Base-by-base conservation (phyloP, 2,888 invertebrate genomes). In the Tenthredo notha region DNA sequence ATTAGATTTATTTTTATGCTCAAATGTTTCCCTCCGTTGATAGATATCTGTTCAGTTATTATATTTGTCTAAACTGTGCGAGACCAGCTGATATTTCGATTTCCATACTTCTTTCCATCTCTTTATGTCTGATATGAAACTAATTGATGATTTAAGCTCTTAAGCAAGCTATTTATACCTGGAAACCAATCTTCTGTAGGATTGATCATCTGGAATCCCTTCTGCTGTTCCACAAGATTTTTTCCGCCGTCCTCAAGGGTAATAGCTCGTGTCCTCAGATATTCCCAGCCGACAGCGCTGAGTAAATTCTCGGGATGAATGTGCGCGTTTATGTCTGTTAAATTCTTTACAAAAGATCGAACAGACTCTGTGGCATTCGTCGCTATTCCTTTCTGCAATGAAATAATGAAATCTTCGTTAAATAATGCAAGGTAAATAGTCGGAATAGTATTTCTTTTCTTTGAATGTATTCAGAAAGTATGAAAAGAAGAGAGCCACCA, bases 171-270 rank as follows among this genome's bases (percentile, higher is more conserved):
- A 84, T 87, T 61, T 65, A 83, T 92, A 96, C 97, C 98, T 92
- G 97, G 97, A 93, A 98, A 98, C 97, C 97, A 98, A 88, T 96
- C 96, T 89, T 98, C 97, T 0, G 97, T 97, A 1, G 98, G 98
- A 94, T 98, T 98, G 82, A 98, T 94, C 92, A 96, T 95, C 91
- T 98, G 97, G 93, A 98, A 98, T 75, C 98, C 98, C 89, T 96
- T 95, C 92, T 98, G 98, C 90, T 96, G 95, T 91, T 96, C 95
- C 88, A 97, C 96, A 88, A 95, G 95, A 85, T 95, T 95, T 89
- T 95, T 95, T 0, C 97, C 97, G 37, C 97, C 97, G 91, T 98
- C 97, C 86, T 95, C 95, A 18, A 97, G 90, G 37, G 95, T 94
- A 47, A 96, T 93, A 0, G 97, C 96, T 29, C 95, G 94, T 0